These are phyloP conservation scores for Macaria notata DNA, from an alignment of 2,888 invertebrate species.

Conservation along the genomic window DNA sequence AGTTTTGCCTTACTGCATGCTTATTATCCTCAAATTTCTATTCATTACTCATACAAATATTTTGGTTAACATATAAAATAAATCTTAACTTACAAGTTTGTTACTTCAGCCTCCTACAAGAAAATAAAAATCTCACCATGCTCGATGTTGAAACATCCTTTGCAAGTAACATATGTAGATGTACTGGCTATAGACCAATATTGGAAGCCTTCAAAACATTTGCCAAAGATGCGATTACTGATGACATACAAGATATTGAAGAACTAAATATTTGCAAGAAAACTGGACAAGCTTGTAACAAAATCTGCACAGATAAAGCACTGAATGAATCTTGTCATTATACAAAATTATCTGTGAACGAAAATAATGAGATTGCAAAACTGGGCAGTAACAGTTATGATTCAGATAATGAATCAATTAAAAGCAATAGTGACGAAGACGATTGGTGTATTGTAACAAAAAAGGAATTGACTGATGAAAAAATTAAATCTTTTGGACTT, in stretches of 20 bases:
- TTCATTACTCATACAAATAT: no score
- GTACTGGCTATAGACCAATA: constrained; percentile 86
- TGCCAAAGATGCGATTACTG: constrained; percentile 65
- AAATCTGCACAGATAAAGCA: constrained; percentile 16
- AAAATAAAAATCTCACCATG: constrained; percentile 72
- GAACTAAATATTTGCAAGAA: constrained; percentile 44
- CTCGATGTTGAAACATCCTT: constrained; percentile 86
- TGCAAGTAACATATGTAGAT: constrained; percentile 88
- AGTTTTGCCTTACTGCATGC: no score
- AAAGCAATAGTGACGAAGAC: constrained; percentile 28
- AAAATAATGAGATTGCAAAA: not conserved
- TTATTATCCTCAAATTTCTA: no score
- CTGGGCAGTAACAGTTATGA: not conserved
- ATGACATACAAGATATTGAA: constrained; percentile 51
- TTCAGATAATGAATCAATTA: no score
- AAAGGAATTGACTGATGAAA: constrained; percentile 32
- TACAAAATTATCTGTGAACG: not conserved
- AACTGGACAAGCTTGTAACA: constrained; percentile 33
- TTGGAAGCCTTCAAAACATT: constrained; percentile 84
- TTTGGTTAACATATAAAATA: no score
- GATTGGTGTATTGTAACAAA: constrained; percentile 55
- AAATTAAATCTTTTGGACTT: constrained; percentile 39
- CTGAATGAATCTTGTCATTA: not conserved
- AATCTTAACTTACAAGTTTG: not conserved
- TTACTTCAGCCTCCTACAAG: constrained; percentile 60